A percentile compares a stretch with the other conserved stretches of the same genome.
Conservation (phyloP, 2,113 vertebrate genomes). For the Mungos mungo region DNA sequence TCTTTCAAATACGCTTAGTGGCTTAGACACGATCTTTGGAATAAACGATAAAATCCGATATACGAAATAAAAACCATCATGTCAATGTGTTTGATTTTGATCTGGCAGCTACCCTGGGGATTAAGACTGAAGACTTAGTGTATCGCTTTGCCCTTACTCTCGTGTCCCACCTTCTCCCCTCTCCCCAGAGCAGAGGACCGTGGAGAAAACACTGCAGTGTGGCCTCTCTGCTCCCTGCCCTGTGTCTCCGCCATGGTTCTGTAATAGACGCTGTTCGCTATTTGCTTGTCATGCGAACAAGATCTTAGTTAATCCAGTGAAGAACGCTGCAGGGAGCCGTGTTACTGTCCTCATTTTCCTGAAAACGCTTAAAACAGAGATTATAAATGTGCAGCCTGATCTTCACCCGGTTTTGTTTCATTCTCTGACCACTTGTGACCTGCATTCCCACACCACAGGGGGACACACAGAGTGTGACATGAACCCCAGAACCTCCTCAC, state of each 20-base stretch:
- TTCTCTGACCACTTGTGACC: neutral
- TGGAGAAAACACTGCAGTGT: neutral
- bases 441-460: neutral
- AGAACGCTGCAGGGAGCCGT: neutral
- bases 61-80: neutral
- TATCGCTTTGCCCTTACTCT: neutral
- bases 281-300: neutral
- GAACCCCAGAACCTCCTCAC: neutral
- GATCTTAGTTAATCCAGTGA: neutral
- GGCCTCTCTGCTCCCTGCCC: neutral
- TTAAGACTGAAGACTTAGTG: neutral
- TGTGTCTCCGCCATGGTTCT: neutral
- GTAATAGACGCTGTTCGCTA: neutral
- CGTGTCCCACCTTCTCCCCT: neutral
- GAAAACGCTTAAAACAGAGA: neutral
- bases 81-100: neutral
- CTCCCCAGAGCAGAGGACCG: neutral
- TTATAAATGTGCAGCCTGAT: neutral
- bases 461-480: neutral
- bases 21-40: neutral
- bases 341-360: neutral
- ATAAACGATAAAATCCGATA: conserved; percentile 13
- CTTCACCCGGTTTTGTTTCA: neutral
- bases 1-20: neutral
- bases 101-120: neutral